Base-by-base conservation (phyloP, 2,888 invertebrate species). In the Ganaspis brasiliensis region DNA sequence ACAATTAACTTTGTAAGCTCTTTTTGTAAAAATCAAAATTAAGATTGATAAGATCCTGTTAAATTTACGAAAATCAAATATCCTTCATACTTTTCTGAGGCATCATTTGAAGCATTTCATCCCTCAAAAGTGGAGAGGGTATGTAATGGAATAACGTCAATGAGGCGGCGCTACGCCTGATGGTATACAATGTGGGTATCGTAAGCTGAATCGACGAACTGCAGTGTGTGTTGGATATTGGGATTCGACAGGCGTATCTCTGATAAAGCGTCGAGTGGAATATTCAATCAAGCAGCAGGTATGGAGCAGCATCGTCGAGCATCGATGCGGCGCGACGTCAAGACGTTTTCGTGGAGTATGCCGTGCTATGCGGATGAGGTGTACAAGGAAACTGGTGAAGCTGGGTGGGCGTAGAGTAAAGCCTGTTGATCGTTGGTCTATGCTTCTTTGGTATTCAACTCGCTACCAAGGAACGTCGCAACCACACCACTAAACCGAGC, bases 221-320 rank as follows among this genome's bases (percentile, higher is more conserved):
- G 72, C 75, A 71, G 72, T 76, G 74, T 75, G 74, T 75, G 78
- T 56, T 56, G 80, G 80, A 84, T 85, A 88, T 90, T 88, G 89
- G 85, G 83, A 90, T 90, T 90, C 89, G 87, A 77, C 80, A 76
- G 79, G 85, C 86, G 89, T 87, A 81, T 83, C 80, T 79, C 82
- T 85, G 89, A 90, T 89, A 89, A 89, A 88, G 86, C 88, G 85
- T 84, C 83, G 89, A 86, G 85, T 81, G 84, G 90, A 90, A 90
- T 90, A 90, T 90, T 89, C 88, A 90, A 90, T 90, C 88, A 85
- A 83, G 84, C 83, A 82, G 79, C 76, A 81, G 81, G 77, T 77
- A 79, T 76, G 77, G 80, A 81, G 73, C 77, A 74, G 74, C 76
- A 78, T 72, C 75, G 74, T 63, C 71, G 77, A 76, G 73, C 55